These are phyloP conservation scores for Ciconia boyciana DNA, from an alignment of 2,113 vertebrate species.

Conservation along the genomic window DNA sequence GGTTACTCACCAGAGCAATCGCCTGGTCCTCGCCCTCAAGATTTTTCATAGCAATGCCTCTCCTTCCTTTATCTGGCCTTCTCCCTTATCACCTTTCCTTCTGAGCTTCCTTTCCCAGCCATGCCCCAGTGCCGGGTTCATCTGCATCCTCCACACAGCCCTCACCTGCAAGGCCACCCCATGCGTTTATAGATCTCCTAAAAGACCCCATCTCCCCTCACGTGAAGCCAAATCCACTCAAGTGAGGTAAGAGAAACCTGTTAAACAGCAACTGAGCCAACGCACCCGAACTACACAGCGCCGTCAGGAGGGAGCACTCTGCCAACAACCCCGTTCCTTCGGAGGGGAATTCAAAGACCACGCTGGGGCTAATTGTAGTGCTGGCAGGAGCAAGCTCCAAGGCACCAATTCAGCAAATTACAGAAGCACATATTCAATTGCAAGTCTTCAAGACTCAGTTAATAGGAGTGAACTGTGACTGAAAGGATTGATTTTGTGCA, in stretches of 20 bases:
- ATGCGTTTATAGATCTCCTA: not conserved
- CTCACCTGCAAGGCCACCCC: not conserved
- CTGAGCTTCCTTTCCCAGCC: not conserved
- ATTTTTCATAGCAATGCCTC: not conserved
- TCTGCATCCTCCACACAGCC: not conserved
- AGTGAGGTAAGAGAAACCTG: not conserved
- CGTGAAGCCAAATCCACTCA: not conserved
- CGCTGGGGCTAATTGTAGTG: not conserved
- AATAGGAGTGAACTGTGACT: not conserved
- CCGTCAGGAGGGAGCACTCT: fast-evolving
- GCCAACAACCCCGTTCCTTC: not conserved
- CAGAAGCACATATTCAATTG: not conserved
- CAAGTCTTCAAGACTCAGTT: not conserved
- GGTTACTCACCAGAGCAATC: not conserved
- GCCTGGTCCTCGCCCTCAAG: not conserved
- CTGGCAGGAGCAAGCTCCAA: not conserved
- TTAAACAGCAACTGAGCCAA: not conserved
- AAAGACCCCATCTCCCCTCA: not conserved
- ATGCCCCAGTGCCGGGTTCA: fast-evolving
- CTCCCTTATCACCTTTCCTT: not conserved
- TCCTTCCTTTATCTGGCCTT: not conserved
- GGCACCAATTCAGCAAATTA: not conserved
- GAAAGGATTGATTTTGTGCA: not conserved
- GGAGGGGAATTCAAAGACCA: fast-evolving
- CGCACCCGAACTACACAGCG: fast-evolving